Percentiles rank a stretch among this genome's conserved stretches.
These are phyloP conservation scores for Rhinatrema bivittatum DNA, from an alignment of 2,797 vertebrate genomes.

Conservation along the genomic window DNA sequence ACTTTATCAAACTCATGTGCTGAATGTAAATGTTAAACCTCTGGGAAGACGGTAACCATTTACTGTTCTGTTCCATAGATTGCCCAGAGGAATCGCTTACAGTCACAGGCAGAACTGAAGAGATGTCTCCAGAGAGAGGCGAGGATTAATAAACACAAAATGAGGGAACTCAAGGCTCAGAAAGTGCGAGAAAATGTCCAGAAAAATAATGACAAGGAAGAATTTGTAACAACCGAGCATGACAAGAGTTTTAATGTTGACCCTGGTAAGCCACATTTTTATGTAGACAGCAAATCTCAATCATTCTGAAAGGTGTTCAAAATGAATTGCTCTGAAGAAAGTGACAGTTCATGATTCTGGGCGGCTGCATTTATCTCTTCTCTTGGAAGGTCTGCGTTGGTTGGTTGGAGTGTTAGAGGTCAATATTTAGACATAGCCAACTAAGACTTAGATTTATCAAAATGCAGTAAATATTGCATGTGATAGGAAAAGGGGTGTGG, in stretches of 20 bases:
- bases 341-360: background rate
- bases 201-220: slow-evolving; percentile 2
- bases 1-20: background rate
- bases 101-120: slow-evolving; percentile 47
- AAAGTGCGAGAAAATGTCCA: slow-evolving; percentile 15
- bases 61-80: slow-evolving; percentile 1
- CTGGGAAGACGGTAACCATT: background rate
- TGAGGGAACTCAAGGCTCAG: slow-evolving; percentile 17
- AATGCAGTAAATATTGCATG: too few species aligned
- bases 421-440: too few species aligned
- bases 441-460: too few species aligned
- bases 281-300: background rate
- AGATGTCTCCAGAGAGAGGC: slow-evolving; percentile 37
- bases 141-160: slow-evolving; percentile 34
- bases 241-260: slow-evolving; percentile 17
- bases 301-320: background rate
- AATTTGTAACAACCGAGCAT: slow-evolving; percentile 14
- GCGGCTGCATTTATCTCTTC: background rate
- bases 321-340: rapidly evolving
- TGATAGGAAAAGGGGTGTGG: too few species aligned
- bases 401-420: too few species aligned
- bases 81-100: slow-evolving; percentile 28
- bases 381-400: too few species aligned
- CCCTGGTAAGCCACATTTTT: slow-evolving; percentile 32
- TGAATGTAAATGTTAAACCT: rapidly evolving